Evolutionary conservation across 2,888 invertebrate species (phyloP), one percentile per base, ranked within the genome.

Genomic region (Pilophorus perplexus): DNA sequence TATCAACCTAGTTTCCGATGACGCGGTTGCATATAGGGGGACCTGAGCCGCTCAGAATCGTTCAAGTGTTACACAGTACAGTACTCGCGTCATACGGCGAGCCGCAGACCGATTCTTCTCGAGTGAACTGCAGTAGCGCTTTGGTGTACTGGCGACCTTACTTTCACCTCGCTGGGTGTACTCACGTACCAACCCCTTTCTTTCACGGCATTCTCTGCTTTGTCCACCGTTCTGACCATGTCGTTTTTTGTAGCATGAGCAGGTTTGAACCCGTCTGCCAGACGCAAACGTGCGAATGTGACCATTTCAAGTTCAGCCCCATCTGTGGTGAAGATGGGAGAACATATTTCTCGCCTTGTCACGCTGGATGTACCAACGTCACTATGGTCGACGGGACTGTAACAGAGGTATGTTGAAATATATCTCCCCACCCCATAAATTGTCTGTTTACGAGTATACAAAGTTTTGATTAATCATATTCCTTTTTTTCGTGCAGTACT

Each of bases 331-430:
- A 84, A 75, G 89, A 92, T 75, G 85, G 88, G 6, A 84, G 81
- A 75, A 93, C 92, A 3, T 93, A 93, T 76, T 85, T 90, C 74
- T 92, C 93, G 18, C 88, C 93, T 52, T 94, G 94, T 77, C 89
- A 92, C 75, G 93, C 93, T 57, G 93, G 93, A 44, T 94, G 94
- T 76, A 80, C 80, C 52, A 82, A 83, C 74, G 82, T 82, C 69
- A 82, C 83, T 14, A 76, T 82, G 22, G 76, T 77, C 40, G 83
- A 84, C 73, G 85, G 84, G 65, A 83, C 84, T 78, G 79, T 83
- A 38, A 57, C 66, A 10, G 67, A 70, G 66, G 70, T 70, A 60
- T 16, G 42, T 33, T 6, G 1, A 20, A 4, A 37, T 37, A 37
- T 37, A 37, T n/a, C 14, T 2, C 14, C 37, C 37, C 12, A 37